A percentile compares a stretch with the other conserved stretches of the same genome.
Evolutionary conservation across 2,113 vertebrate species (phyloP).

Genomic region (Otolemur garnettii): DNA sequence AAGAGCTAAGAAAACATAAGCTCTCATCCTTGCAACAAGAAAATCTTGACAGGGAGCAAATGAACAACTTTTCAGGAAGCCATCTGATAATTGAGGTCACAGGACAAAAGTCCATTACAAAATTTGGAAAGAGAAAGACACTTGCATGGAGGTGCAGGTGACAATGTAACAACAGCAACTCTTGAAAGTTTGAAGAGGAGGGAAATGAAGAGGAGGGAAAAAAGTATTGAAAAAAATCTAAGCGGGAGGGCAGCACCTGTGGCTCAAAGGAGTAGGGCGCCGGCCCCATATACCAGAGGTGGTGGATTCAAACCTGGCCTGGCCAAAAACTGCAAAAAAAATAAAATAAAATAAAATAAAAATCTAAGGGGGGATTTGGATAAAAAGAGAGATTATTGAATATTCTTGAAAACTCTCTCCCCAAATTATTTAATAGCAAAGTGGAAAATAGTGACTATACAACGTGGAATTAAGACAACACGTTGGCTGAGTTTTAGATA

Average conservation of each 20-base stretch:
- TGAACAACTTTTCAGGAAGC: background rate
- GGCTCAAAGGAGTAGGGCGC: too few relatives aligned
- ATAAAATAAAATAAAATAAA: too few relatives aligned
- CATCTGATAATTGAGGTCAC: background rate
- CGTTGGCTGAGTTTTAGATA: background rate
- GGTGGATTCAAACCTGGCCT: too few relatives aligned
- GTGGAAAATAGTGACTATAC: background rate
- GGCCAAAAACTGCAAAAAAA: background rate
- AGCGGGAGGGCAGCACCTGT: too few relatives aligned
- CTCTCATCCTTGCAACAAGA: background rate
- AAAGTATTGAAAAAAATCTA: too few relatives aligned
- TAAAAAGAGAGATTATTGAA: background rate
- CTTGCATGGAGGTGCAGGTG: rapidly evolving
- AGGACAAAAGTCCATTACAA: background rate
- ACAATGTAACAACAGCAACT: background rate
- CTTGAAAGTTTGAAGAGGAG: background rate
- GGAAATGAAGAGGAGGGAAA: background rate
- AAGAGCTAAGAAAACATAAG: background rate
- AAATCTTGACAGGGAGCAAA: background rate
- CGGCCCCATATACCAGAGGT: too few relatives aligned
- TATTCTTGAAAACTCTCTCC: background rate
- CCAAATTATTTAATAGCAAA: background rate
- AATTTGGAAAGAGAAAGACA: background rate
- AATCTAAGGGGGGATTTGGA: background rate
- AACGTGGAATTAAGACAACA: background rate